A percentile compares a stretch with the other conserved stretches of the same genome.
These are phyloP conservation scores for Melipona beecheii DNA, from an alignment of 2,888 invertebrate genomes.

Conservation along the genomic window DNA sequence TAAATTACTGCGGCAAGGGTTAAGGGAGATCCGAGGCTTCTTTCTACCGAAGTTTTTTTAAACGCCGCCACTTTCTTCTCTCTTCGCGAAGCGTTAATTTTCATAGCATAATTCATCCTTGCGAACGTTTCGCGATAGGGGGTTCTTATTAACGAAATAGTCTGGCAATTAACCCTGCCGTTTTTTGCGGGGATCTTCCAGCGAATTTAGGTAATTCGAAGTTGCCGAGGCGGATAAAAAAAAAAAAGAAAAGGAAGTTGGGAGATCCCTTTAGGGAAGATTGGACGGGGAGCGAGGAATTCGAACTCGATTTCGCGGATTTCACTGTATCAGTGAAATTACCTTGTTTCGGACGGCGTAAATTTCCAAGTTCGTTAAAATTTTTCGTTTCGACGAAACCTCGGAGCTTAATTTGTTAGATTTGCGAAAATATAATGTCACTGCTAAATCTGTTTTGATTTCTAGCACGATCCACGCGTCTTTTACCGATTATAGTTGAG, in stretches of 20 bases:
- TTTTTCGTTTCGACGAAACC: not conserved
- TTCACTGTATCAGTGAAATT: constrained; percentile 23
- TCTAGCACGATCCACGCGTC: not conserved
- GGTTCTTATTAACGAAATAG: constrained; percentile 41
- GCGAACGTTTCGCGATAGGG: not conserved
- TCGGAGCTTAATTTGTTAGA: too few species aligned
- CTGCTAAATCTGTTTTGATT: not conserved
- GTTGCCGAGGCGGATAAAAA: not conserved
- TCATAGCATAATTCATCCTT: constrained; percentile 18
- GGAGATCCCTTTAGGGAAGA: not conserved
- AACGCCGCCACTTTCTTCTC: constrained; percentile 19
- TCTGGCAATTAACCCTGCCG: constrained; percentile 39
- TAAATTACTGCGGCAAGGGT: not conserved
- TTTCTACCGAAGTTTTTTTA: constrained; percentile 27
- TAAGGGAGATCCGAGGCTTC: not conserved
- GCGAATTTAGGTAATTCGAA: constrained; percentile 37
- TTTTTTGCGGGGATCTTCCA: constrained; percentile 28
- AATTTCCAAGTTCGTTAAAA: constrained; percentile 30
- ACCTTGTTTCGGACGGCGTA: not conserved
- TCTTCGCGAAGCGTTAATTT: constrained; percentile 33
- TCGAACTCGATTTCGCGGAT: constrained; percentile 9
- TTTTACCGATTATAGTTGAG: too few species aligned
- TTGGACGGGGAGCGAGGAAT: not conserved
- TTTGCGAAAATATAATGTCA: too few species aligned
- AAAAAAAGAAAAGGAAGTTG: too few species aligned